These are phyloP conservation scores for Acheta domesticus DNA, from an alignment of 2,888 invertebrate genomes.

Conservation along the genomic window DNA sequence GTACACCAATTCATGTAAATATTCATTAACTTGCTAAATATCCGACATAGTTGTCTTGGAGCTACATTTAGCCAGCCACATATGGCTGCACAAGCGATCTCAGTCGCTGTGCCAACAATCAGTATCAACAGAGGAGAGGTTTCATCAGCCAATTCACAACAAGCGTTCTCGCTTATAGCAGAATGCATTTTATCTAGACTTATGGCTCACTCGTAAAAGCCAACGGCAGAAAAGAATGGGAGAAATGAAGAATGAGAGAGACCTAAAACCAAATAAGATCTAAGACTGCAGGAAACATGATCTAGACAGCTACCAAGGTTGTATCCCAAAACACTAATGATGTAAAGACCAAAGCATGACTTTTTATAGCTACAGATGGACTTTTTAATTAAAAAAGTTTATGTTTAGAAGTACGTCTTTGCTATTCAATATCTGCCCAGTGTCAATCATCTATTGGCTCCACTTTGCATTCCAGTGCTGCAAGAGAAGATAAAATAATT, in stretches of 20 bases:
- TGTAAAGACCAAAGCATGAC: conserved; percentile 34
- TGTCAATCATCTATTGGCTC: conserved; percentile 36
- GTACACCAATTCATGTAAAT: conserved; percentile 36
- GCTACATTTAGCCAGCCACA: conserved; percentile 30
- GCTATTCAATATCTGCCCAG: conserved; percentile 34
- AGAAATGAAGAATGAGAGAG: conserved; percentile 27
- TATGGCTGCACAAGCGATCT: conserved; percentile 24
- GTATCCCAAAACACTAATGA: conserved; percentile 36
- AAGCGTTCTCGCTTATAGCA: conserved; percentile 34
- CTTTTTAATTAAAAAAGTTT: conserved; percentile 34
- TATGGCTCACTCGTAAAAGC: conserved; percentile 31
- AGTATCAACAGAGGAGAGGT: conserved; percentile 18
- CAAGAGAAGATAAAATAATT: conserved; percentile 28
- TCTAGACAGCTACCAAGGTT: conserved; percentile 37
- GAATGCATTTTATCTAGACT: conserved; percentile 33
- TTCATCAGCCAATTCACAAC: conserved; percentile 28
- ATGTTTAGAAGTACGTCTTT: conserved; percentile 36
- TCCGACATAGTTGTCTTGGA: conserved; percentile 31
- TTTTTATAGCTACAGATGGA: conserved; percentile 36
- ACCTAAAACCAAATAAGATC: conserved; percentile 34
- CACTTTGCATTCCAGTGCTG: conserved; percentile 38
- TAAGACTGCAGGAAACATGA: conserved; percentile 33
- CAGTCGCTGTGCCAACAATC: conserved; percentile 24
- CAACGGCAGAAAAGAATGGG: conserved; percentile 34
- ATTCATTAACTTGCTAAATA: conserved; percentile 32